Evolutionary conservation across 2,888 invertebrate species (phyloP).

Genomic region (Torymus aiolomorphi): DNA sequence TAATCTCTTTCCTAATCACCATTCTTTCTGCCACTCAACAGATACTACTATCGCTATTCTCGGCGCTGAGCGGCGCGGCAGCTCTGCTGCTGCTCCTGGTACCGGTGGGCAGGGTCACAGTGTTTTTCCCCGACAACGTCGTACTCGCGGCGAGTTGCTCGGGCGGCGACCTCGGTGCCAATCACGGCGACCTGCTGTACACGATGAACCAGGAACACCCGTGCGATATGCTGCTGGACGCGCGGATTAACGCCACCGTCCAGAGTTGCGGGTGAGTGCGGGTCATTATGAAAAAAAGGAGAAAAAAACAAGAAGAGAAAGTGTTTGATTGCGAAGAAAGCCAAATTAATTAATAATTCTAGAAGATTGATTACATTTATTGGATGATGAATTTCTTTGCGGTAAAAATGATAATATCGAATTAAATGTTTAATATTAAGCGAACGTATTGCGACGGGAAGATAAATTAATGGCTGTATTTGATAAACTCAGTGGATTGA

Average conservation of each 20-base stretch:
- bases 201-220: slow-evolving; percentile 67
- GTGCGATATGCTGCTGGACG: slow-evolving; percentile 66
- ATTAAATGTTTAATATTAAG: too few species aligned
- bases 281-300: too few species aligned
- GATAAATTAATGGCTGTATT: too few species aligned
- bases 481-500: too few species aligned
- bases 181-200: slow-evolving; percentile 61
- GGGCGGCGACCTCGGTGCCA: slow-evolving; percentile 34
- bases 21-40: slow-evolving; percentile 64
- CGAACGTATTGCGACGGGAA: too few species aligned
- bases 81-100: slow-evolving; percentile 83
- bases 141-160: slow-evolving; percentile 80
- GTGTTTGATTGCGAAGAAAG: too few species aligned
- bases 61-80: slow-evolving; percentile 82
- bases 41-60: slow-evolving; percentile 83
- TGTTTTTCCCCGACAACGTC: slow-evolving; percentile 80
- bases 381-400: too few species aligned
- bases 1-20: too few species aligned
- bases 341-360: too few species aligned
- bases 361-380: too few species aligned
- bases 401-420: too few species aligned
- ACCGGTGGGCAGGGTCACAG: slow-evolving; percentile 83
- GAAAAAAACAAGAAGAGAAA: too few species aligned
- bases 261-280: slow-evolving; percentile 71
- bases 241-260: slow-evolving; percentile 64